Evolutionary conservation across 1,140 invertebrate species (phyloP), one percentile per base, ranked within the genome.

Genomic region (Reticulitermes speratus): DNA sequence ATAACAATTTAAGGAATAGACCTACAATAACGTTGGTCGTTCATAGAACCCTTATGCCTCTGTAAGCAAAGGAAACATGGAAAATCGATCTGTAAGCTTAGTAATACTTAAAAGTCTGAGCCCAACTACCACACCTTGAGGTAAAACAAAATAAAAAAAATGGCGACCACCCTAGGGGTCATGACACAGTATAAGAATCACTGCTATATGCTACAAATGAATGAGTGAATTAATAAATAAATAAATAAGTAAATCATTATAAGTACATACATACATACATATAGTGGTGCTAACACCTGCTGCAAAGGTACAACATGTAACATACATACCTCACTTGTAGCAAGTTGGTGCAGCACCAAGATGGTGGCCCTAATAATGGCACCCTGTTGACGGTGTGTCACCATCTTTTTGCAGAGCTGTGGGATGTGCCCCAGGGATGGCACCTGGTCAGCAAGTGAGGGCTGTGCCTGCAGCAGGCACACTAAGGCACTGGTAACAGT

Each of bases 391-490:
- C 94, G 90, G 89, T 93, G 90, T 11, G 91, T 89, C 16, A 92
- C 92, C 92, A 99, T 95, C 89, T 97, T 94, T 88, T 94, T 93
- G 89, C 97, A 96, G 44, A 99, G 92, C 87, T 97, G 94, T 30
- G 98, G 98, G 90, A 99, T 95, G 91, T 99, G 97, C 21, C 98
- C 99, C 89, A 99, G 94, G 30, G 97, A 94, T 30, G 99, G 98
- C 85, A 99, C 95, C 88, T 96, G 94, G 90, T 99, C 98, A 38
- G 96, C 94, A 83, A 99, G 93, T 88, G 94, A 92, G n/a, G 97
- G 96, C 90, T 99, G 97, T 32, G 96, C 94, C 89, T 95, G 93
- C 45, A 99, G 92, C 48, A 99, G 91, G 88, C 95, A 95, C 21
- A 97, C 95, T 45, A 99, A 90, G 30, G 97, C 97, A 86, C 94